Conservation (phyloP, 2,797 vertebrate species). For the Macropus fuliginosus region DNA sequence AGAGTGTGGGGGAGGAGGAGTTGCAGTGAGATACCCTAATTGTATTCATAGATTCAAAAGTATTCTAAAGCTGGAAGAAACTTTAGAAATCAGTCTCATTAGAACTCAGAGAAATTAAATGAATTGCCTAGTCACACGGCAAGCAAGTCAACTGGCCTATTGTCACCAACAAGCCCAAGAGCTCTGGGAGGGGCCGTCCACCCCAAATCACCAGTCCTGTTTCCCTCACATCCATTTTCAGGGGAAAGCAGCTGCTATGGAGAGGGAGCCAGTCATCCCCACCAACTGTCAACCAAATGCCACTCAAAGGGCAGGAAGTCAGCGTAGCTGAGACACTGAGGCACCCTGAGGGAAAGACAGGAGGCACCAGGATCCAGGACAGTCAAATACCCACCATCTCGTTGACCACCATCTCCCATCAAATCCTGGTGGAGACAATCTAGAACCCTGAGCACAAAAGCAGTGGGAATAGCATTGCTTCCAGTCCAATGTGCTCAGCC, state of each 20-base stretch:
- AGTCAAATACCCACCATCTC: background rate
- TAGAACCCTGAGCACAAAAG: background rate
- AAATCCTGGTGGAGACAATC: background rate
- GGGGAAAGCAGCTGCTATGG: background rate
- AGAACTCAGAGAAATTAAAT: background rate
- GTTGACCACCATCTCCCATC: background rate
- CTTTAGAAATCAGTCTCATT: background rate
- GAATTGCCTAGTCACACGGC: background rate
- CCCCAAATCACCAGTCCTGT: background rate
- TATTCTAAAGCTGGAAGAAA: background rate
- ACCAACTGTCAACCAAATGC: background rate
- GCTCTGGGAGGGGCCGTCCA: background rate
- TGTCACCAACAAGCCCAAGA: background rate
- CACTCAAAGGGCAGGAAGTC: background rate
- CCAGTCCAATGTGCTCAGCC: background rate
- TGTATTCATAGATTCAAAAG: background rate
- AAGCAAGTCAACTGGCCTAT: background rate
- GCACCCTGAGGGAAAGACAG: background rate
- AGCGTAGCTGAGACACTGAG: background rate
- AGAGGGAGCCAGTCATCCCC: background rate
- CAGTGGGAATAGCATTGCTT: background rate
- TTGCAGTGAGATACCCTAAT: background rate
- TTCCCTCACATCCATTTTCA: background rate
- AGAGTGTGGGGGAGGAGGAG: background rate
- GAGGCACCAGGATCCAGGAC: background rate